Base-by-base conservation (phyloP, 2,797 vertebrate species). In the Molossus alvarezi region DNA sequence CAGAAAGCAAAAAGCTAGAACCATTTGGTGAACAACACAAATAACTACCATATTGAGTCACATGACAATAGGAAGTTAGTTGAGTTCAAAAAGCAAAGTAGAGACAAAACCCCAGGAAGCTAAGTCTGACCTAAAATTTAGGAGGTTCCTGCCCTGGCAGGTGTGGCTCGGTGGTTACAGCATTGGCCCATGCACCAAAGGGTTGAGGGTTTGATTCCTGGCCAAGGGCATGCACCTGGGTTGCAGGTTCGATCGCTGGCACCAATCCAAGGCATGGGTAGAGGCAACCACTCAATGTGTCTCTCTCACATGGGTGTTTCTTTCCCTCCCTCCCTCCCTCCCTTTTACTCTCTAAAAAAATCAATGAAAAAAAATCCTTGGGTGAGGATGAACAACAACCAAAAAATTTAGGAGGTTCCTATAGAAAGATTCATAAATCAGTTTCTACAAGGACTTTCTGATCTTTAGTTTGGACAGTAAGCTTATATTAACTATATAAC, bases 51-150 rank as follows among this genome's bases (percentile, higher is more conserved):
- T 45, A 83, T 0, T 62, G 48, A 91, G 60, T 88, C 33, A 72
- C 3, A 23, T 69, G 33, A 87, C 55, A 81, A 53, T 84, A 58
- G 73, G 51, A 84, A 84, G n/a, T 88, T 21, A 64, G 25, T 17
- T 57, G 20, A 92, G n/a, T 93, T 82, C 15, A 72, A 93, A 93
- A 65, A 55, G 23, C 25, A 93, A 73, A 90, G 21, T 10, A 17
- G 20, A 67, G 23, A 57, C 12, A 88, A 81, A 91, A 67, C 33
- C 62, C 87, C 79, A 33, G 55, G 20, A 88, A 88, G 23, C 6
- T 69, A 57, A 80, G 57, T 11, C 53, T 69, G 15, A 18, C 53
- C 41, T 84, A 53, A 92, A 57, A 88, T 75, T 51, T 75, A 29
- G 10, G 73, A 45, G 9, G 13, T 33, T 82, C 69, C 41, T 55